Conservation (phyloP, 2,888 invertebrate species). For the Thymelicus acteon region DNA sequence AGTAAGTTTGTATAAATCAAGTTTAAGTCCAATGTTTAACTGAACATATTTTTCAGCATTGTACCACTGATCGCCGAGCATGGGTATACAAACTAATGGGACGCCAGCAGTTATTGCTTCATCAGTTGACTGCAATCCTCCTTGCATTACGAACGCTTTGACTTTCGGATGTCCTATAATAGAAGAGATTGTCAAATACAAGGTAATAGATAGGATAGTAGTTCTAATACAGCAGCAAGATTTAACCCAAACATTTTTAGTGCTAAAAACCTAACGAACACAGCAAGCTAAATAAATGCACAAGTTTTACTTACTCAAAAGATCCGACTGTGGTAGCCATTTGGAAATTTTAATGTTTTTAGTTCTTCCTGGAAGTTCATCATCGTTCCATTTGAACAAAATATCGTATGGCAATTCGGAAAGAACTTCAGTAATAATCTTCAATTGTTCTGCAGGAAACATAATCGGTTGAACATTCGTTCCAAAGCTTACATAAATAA, state of each 20-base stretch:
- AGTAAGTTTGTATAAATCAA: constrained; percentile 53
- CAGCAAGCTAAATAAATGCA: too few relatives aligned
- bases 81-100: constrained; percentile 65
- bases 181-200: too few relatives aligned
- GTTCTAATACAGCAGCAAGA: too few relatives aligned
- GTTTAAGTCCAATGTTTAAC: constrained; percentile 55
- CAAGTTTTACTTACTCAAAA: constrained; percentile 47
- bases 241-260: too few relatives aligned
- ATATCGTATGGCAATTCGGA: constrained; percentile 57
- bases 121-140: constrained; percentile 69
- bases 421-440: constrained; percentile 54
- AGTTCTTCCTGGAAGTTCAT: constrained; percentile 50
- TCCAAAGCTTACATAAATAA: constrained; percentile 65
- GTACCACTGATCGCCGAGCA: constrained; percentile 65
- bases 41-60: constrained; percentile 57
- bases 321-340: constrained; percentile 59
- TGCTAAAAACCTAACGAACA: too few relatives aligned
- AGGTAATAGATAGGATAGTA: too few relatives aligned
- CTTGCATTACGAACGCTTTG: constrained; percentile 68
- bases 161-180: constrained; percentile 64
- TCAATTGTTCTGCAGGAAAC: constrained; percentile 48
- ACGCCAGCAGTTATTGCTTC: constrained; percentile 66
- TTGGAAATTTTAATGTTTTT: constrained; percentile 55
- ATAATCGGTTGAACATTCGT: constrained; percentile 56
- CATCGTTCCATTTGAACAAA: constrained; percentile 61